Conservation (phyloP, 2,888 invertebrate genomes). For the Brachyopa scutellaris region DNA sequence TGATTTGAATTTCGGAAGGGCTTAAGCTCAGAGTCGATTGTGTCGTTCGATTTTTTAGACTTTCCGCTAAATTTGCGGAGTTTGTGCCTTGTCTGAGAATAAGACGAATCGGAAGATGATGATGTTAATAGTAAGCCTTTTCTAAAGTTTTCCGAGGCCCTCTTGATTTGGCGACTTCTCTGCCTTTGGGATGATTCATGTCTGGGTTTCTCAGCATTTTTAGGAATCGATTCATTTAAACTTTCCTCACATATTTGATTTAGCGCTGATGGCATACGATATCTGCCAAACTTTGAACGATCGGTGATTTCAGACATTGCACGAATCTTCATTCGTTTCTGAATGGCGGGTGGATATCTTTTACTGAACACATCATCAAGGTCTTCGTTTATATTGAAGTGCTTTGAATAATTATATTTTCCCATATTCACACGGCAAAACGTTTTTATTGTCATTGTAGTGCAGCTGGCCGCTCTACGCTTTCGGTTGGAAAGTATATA, state of each 20-base stretch:
- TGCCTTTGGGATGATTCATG: background rate
- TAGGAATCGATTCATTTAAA: background rate
- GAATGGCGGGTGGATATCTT: background rate
- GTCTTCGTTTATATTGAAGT: background rate
- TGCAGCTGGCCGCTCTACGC: slow-evolving; percentile 57
- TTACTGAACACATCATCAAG: background rate
- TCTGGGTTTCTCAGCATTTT: background rate
- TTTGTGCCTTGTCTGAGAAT: background rate
- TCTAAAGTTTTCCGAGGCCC: slow-evolving; percentile 5
- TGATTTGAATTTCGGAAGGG: background rate
- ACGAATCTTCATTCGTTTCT: background rate
- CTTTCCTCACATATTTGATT: background rate
- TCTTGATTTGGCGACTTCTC: slow-evolving; percentile 13
- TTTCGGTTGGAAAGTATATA: slow-evolving; percentile 78
- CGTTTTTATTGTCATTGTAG: slow-evolving; percentile 77
- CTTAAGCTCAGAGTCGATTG: background rate
- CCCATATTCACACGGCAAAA: too few species aligned
- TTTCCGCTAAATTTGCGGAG: background rate
- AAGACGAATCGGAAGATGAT: slow-evolving; percentile 3
- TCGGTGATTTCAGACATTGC: background rate
- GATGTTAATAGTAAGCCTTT: slow-evolving; percentile 35
- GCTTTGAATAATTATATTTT: slow-evolving; percentile 73
- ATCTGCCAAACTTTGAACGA: background rate
- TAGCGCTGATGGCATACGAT: background rate
- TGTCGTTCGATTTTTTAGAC: background rate